phyloP scores from a whole-genome alignment of 2,797 vertebrate species.

The Chanos chanos region DNA sequence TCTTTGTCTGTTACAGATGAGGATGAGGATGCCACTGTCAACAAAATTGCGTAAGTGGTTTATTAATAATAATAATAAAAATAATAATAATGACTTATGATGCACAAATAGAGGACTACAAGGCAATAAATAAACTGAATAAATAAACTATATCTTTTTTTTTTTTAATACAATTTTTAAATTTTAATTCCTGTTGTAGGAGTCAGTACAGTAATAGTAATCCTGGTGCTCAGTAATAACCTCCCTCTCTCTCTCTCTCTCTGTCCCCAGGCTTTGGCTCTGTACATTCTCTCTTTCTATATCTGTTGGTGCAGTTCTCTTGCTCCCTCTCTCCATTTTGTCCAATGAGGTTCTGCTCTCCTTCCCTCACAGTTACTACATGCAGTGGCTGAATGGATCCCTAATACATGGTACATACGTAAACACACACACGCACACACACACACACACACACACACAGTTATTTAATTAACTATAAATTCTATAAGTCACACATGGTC shows the following conservation, averaged over 20 bases:
- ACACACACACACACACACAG: no score
- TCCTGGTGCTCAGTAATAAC: no score
- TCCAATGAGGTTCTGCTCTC: constrained; percentile 95
- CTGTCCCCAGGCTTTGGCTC: constrained; percentile 79
- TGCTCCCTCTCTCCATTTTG: constrained; percentile 95
- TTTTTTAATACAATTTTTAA: constrained; percentile 1
- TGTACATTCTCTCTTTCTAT: constrained; percentile 96
- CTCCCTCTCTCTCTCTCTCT: not conserved
- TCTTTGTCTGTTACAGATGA: constrained; percentile 72
- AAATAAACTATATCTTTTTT: not conserved
- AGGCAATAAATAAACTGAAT: no score
- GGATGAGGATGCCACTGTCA: constrained; percentile 91
- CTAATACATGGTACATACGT: constrained; percentile 85
- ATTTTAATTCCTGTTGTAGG: constrained; percentile 3
- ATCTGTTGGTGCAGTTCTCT: constrained; percentile 87
- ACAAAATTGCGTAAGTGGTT: constrained; percentile 94
- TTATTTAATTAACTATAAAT: not conserved
- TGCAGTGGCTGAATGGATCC: constrained; percentile 98
- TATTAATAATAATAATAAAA: constrained; percentile 37
- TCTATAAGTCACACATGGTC: no score
- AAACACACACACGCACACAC: not conserved
- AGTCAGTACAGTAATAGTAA: no score
- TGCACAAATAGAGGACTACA: no score
- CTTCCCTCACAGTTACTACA: constrained; percentile 95
- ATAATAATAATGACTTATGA: no score